Percentiles rank a stretch among this genome's conserved stretches.
Conservation (phyloP, 1,140 invertebrate genomes). For the Chironomus striatipennis region DNA sequence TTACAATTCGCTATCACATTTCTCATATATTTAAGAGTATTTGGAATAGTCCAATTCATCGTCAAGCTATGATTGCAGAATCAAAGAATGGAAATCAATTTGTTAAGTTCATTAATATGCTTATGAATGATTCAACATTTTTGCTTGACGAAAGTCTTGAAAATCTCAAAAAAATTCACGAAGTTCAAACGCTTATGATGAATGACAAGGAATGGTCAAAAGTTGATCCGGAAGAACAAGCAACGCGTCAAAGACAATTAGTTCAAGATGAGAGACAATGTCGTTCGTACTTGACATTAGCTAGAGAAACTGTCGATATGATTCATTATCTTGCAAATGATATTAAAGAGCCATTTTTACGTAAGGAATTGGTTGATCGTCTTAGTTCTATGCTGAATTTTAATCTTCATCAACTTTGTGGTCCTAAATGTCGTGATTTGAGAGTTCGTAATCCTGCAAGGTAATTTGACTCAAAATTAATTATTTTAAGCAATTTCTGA, state of each 20-base stretch:
- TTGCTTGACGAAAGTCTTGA: slow-evolving; percentile 92
- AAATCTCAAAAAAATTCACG: slow-evolving; percentile 90
- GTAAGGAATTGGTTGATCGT: slow-evolving; percentile 82
- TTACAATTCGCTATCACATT: slow-evolving; percentile 95
- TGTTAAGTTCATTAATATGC: slow-evolving; percentile 97
- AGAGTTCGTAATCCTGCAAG: slow-evolving; percentile 93
- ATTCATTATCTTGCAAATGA: slow-evolving; percentile 90
- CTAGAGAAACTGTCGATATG: slow-evolving; percentile 95
- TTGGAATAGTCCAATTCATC: slow-evolving; percentile 61
- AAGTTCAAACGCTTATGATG: slow-evolving; percentile 82
- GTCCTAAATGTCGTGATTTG: slow-evolving; percentile 93
- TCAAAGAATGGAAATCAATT: slow-evolving; percentile 85
- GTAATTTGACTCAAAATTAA: not conserved
- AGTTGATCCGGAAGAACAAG: slow-evolving; percentile 62
- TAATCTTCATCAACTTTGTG: slow-evolving; percentile 93
- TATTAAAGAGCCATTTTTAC: slow-evolving; percentile 88
- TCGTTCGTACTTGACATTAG: slow-evolving; percentile 88
- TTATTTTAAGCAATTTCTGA: not conserved
- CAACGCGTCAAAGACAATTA: slow-evolving; percentile 66
- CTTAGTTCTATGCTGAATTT: slow-evolving; percentile 97
- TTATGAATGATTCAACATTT: slow-evolving; percentile 99
- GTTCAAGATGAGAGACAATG: slow-evolving; percentile 88
- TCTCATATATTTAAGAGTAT: slow-evolving; percentile 90
- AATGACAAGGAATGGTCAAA: slow-evolving; percentile 57
- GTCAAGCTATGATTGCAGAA: slow-evolving; percentile 68